Percentiles rank a stretch among this genome's conserved stretches.
phyloP scores from a whole-genome alignment of 30 jellyfish, hydroid and myxozoan genomes.

The Chrysaora quinquecirrha region DNA sequence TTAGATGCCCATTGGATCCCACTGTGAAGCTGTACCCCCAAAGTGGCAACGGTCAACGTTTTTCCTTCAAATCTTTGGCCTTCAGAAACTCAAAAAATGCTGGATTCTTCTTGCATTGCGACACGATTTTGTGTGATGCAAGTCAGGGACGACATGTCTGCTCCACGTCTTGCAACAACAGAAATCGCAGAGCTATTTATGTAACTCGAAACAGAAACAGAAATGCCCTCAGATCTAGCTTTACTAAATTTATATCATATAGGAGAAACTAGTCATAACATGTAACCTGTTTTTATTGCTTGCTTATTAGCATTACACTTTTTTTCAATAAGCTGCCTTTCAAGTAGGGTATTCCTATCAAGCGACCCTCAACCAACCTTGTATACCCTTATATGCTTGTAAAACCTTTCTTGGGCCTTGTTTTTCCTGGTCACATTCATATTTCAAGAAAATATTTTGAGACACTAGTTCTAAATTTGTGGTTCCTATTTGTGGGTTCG shows the following conservation, averaged over 20 bases:
- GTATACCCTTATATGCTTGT: too few relatives aligned
- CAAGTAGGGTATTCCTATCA: too few relatives aligned
- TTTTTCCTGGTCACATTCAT: too few relatives aligned
- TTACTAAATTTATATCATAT: not conserved
- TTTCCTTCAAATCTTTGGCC: conserved; percentile 55
- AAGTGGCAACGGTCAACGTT: conserved; percentile 51
- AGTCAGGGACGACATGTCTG: conserved; percentile 3
- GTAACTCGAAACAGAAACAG: not conserved
- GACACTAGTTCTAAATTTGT: too few relatives aligned
- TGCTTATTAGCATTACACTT: too few relatives aligned
- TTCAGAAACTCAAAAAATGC: conserved; percentile 33
- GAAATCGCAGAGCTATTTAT: conserved; percentile 8
- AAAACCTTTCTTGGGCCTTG: too few relatives aligned
- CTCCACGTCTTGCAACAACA: not conserved
- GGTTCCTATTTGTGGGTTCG: too few relatives aligned
- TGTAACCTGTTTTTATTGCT: too few relatives aligned
- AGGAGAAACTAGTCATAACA: too few relatives aligned
- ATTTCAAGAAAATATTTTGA: too few relatives aligned
- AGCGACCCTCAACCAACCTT: too few relatives aligned
- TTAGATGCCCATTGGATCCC: conserved; percentile 74
- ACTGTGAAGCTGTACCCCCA: conserved; percentile 44
- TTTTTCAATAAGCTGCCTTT: too few relatives aligned
- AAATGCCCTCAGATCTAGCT: not conserved
- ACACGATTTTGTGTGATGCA: conserved; percentile 28
- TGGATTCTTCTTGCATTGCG: conserved; percentile 64